A percentile compares a stretch with the other conserved stretches of the same genome.
Evolutionary conservation across 2,113 vertebrate species (phyloP).

Genomic region (Labeo rohita): DNA sequence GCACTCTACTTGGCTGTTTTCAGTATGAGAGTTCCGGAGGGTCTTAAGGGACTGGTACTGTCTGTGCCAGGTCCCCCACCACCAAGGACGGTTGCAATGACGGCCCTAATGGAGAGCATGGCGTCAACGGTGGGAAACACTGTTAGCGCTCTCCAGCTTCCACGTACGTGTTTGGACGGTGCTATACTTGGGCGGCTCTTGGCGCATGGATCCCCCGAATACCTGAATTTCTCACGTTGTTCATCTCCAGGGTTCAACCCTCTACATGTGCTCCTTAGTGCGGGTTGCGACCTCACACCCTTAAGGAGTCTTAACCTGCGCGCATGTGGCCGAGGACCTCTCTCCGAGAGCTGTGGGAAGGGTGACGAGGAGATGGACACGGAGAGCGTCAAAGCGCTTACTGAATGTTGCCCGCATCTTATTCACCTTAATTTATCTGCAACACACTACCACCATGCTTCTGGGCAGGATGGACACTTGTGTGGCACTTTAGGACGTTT

Average conservation of each 20-base stretch:
- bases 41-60: constrained; percentile 89
- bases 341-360: constrained; percentile 80
- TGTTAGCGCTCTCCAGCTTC: constrained; percentile 85
- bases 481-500: constrained; percentile 85
- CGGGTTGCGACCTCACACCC: constrained; percentile 81
- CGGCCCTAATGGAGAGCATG: constrained; percentile 88
- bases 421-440: constrained; percentile 91
- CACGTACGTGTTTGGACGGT: constrained; percentile 89
- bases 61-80: constrained; percentile 89
- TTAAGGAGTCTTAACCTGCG: constrained; percentile 91
- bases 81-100: constrained; percentile 82
- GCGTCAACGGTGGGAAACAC: constrained; percentile 60
- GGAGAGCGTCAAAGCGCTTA: constrained; percentile 80
- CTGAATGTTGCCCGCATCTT: constrained; percentile 80
- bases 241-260: constrained; percentile 84
- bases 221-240: constrained; percentile 94
- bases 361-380: constrained; percentile 88
- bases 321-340: constrained; percentile 85
- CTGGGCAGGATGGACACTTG: constrained; percentile 79
- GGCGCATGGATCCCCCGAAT: constrained; percentile 86
- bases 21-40: constrained; percentile 89
- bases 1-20: constrained; percentile 93
- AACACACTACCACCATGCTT: constrained; percentile 87
- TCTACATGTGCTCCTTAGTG: constrained; percentile 83
- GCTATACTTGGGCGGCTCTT: constrained; percentile 84